A percentile compares a stretch with the other conserved stretches of the same genome.
phyloP scores from a whole-genome alignment of 2,113 vertebrate genomes.

The Lamprologus tigripictilis region DNA sequence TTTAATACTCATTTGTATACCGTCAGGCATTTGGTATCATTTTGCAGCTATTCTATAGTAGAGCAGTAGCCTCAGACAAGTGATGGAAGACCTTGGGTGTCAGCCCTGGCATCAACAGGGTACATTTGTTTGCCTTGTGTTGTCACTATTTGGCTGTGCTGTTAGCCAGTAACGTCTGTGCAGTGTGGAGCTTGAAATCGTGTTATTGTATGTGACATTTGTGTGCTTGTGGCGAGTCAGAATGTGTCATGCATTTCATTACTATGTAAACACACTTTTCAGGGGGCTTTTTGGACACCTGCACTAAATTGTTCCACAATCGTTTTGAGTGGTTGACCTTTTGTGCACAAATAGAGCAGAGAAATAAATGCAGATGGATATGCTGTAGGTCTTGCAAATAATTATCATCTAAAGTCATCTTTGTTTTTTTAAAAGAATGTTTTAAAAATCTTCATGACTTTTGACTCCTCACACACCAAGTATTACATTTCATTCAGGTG shows the following conservation, averaged over 20 bases:
- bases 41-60: neutral
- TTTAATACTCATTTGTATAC: neutral
- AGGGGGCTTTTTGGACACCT: constrained; percentile 25
- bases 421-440: neutral
- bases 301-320: neutral
- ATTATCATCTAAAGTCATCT: neutral
- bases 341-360: neutral
- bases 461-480: neutral
- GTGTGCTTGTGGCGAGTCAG: constrained; percentile 11
- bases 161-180: neutral
- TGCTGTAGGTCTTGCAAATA: neutral
- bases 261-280: constrained; percentile 39
- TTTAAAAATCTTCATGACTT: neutral
- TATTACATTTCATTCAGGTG: neutral
- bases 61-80: neutral
- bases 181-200: neutral
- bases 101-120: constrained; percentile 28
- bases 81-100: constrained; percentile 53
- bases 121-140: constrained; percentile 49
- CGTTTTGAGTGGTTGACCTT: constrained; percentile 25
- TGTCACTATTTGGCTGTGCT: constrained; percentile 40
- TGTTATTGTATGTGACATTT: constrained; percentile 47
- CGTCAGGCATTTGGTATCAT: neutral
- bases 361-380: neutral
- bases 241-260: constrained; percentile 29